Evolutionary conservation across 2,797 vertebrate species (phyloP), one percentile per base, ranked within the genome.

Genomic region (Poecilia picta): DNA sequence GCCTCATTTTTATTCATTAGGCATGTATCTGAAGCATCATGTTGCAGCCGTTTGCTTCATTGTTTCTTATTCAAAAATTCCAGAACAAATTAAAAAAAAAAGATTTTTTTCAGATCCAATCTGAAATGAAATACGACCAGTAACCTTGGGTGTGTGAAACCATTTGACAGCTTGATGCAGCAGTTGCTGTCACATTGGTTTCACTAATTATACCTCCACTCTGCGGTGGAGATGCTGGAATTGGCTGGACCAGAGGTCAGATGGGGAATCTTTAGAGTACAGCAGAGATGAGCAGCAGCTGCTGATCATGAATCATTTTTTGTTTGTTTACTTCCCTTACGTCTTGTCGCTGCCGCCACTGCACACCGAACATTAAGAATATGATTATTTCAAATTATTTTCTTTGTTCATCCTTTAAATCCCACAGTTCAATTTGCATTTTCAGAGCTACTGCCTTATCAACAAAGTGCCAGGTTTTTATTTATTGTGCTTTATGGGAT

Each of bases 161-260:
- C 89, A 90, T 85, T 83, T 90, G 88, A 92, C 77, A 80, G 74
- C 74, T 79, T 6, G 62, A 59, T 79, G 68, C 74, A 87, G 89
- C 89, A 90, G 83, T 81, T 90, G 83, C 82, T 36, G 51, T 72
- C 81, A 91, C 89, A 92, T 92, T 88, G 88, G 88, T 84, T 78
- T 83, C 83, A 78, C 79, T 91, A 87, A 90, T 93, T 91, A 81
- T 74, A 82, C 88, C 86, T 89, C 87, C 83, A 64, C 76, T 51
- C 81, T 59, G 81, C 88, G 74, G 82, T 83, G 55, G 47, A 87
- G 85, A 82, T 75, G 77, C 75, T 84, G 74, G 84, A 91, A 89
- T 80, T 86, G 85, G 75, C 62, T 80, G 51, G 81, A 87, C 87
- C 85, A 76, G 70, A 80, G 83, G 83, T 83, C 86, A 84, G 78